These are phyloP conservation scores for Mongoloraphidia duomilia DNA, from an alignment of 2,888 invertebrate genomes.

Conservation along the genomic window DNA sequence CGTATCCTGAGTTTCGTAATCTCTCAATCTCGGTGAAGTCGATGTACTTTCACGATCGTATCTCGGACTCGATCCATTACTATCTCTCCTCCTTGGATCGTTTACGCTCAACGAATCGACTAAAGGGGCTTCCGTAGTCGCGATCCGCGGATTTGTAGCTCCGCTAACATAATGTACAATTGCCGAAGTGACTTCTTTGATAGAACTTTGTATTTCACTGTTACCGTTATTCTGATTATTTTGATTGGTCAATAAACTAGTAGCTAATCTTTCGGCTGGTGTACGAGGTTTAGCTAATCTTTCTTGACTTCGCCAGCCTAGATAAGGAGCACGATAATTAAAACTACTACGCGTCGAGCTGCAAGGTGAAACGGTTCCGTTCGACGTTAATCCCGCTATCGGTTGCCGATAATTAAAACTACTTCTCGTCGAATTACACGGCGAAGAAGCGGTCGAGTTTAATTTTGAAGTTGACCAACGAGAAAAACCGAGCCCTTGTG, in stretches of 20 bases:
- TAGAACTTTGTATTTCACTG: constrained; percentile 65
- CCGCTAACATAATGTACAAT: constrained; percentile 82
- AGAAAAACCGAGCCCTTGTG: constrained; percentile 32
- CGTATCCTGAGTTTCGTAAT: constrained; percentile 22
- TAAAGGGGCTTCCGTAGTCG: constrained; percentile 25
- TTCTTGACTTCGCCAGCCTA: constrained; percentile 83
- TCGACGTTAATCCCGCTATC: constrained; percentile 32
- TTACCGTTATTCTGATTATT: constrained; percentile 20
- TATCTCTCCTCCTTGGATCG: constrained; percentile 1
- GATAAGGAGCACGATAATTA: constrained; percentile 75
- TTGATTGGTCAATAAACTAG: constrained; percentile 36
- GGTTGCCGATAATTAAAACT: constrained; percentile 47
- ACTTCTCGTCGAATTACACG: constrained; percentile 57
- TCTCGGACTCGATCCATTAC: constrained; percentile 8
- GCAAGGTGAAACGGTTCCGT: constrained; percentile 46
- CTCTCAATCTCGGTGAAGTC: constrained; percentile 16
- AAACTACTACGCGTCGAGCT: constrained; percentile 57
- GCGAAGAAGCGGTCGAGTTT: constrained; percentile 58
- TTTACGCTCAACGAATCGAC: background rate
- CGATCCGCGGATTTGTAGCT: constrained; percentile 29
- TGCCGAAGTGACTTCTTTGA: constrained; percentile 84
- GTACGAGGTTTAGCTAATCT: constrained; percentile 65
- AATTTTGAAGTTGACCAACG: constrained; percentile 63
- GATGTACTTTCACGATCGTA: constrained; percentile 16
- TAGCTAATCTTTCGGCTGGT: constrained; percentile 68